These are phyloP conservation scores for Cavia porcellus DNA, from an alignment of 2,113 vertebrate genomes.

Conservation along the genomic window DNA sequence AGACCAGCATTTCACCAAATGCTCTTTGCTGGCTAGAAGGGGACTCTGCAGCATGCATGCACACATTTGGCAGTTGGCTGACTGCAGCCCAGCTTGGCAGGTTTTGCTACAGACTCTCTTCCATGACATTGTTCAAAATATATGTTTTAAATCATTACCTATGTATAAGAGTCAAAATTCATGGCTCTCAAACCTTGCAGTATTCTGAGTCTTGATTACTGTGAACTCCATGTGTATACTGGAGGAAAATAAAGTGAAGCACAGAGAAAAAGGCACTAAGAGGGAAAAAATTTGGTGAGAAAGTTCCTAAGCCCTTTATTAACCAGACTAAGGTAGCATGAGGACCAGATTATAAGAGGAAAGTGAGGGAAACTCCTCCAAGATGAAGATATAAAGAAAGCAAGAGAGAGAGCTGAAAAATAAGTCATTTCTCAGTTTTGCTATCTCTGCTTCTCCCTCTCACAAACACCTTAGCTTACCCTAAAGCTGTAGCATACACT, in stretches of 20 bases:
- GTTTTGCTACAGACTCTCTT: background rate
- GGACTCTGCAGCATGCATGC: rapidly evolving
- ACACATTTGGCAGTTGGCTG: rapidly evolving
- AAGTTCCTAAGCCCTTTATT: background rate
- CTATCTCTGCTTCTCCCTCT: background rate
- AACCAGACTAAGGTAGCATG: background rate
- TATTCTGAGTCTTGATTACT: background rate
- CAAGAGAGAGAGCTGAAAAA: no score
- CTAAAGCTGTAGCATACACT: no score
- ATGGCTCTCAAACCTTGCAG: background rate
- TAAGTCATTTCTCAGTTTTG: background rate
- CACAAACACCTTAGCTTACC: background rate
- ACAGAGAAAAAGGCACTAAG: background rate
- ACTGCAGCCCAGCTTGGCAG: no score
- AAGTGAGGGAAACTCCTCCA: rapidly evolving
- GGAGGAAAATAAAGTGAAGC: background rate
- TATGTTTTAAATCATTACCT: background rate
- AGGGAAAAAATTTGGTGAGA: background rate
- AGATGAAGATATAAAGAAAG: background rate
- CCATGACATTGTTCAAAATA: background rate
- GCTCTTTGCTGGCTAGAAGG: background rate
- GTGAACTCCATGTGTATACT: background rate
- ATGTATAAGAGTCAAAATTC: background rate
- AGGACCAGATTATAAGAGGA: background rate
- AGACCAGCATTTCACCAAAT: background rate